Evolutionary conservation across 2,888 invertebrate species (phyloP).

Genomic region (Polia nebulosa): DNA sequence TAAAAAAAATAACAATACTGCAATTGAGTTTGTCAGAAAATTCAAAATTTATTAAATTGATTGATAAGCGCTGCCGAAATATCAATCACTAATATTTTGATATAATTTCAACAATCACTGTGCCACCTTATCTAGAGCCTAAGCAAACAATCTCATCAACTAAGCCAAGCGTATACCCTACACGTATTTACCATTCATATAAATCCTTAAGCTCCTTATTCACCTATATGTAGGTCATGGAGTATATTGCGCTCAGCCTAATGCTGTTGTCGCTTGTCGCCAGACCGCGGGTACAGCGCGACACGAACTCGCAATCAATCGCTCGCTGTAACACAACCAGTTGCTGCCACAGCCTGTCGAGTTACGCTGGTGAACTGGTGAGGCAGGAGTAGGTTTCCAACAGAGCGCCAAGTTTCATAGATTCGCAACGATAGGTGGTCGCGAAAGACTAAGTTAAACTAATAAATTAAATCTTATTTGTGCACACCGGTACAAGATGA

Average conservation of each 20-base stretch:
- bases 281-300: conserved; percentile 16
- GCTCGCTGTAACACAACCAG: conserved; percentile 37
- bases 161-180: conserved; percentile 18
- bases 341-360: conserved; percentile 26
- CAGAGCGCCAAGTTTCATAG: conserved; percentile 8
- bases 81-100: too few species aligned
- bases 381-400: not conserved
- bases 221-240: conserved; percentile 31
- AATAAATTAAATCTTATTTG: too few species aligned
- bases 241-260: conserved; percentile 24
- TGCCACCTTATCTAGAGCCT: not conserved
- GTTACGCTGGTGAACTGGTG: conserved; percentile 3
- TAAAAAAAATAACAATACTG: too few species aligned
- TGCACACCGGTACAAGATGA: too few species aligned
- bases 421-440: not conserved
- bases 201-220: conserved; percentile 45
- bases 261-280: conserved; percentile 46
- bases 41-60: too few species aligned
- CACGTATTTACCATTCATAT: conserved; percentile 41
- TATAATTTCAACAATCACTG: too few species aligned
- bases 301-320: conserved; percentile 58
- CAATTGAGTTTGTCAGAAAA: too few species aligned
- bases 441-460: too few species aligned
- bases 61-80: too few species aligned
- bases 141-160: conserved; percentile 7